Conservation (phyloP, 2,888 invertebrate species). For the Andrena praecox region DNA sequence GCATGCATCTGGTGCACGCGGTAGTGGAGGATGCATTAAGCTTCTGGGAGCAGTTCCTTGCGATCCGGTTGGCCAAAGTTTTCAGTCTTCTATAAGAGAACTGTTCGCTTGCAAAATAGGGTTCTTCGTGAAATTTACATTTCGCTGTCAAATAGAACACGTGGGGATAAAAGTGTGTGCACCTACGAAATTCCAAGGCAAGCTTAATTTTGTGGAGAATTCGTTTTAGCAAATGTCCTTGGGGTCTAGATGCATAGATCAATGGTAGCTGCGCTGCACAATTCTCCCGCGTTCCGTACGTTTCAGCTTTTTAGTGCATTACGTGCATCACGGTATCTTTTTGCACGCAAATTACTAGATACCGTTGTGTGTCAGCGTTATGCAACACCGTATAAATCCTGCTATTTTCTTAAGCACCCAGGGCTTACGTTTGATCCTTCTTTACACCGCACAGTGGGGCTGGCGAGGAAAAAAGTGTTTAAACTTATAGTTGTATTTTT, state of each 20-base stretch:
- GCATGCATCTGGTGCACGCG: background rate
- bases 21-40: background rate
- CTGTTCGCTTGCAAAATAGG: too few relatives aligned
- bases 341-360: slow-evolving; percentile 24
- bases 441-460: background rate
- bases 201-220: too few relatives aligned
- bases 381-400: slow-evolving; percentile 39
- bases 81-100: too few relatives aligned
- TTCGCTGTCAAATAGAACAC: too few relatives aligned
- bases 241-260: background rate
- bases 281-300: background rate
- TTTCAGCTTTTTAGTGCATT: slow-evolving; percentile 3
- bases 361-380: slow-evolving; percentile 39
- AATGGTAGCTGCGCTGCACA: too few relatives aligned
- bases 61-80: too few relatives aligned
- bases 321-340: slow-evolving; percentile 22
- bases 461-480: too few relatives aligned
- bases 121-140: too few relatives aligned
- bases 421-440: background rate
- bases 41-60: too few relatives aligned
- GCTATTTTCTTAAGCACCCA: background rate
- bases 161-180: too few relatives aligned
- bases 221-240: background rate
- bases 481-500: too few relatives aligned
- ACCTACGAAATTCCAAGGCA: too few relatives aligned